A percentile compares a stretch with the other conserved stretches of the same genome.
phyloP scores from a whole-genome alignment of 2,113 vertebrate species.

The Myanophis thanlyinensis region DNA sequence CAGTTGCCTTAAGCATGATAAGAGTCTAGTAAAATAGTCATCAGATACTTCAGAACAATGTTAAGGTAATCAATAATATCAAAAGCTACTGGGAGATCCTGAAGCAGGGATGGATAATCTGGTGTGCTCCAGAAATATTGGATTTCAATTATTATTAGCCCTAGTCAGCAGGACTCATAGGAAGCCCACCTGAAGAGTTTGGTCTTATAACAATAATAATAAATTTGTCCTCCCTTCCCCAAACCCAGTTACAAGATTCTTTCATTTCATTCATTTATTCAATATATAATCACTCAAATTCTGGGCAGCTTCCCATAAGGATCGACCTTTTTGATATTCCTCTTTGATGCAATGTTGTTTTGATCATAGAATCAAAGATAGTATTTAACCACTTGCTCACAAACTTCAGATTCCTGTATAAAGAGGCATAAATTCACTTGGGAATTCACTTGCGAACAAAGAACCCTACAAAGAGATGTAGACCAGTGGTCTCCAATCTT shows the following conservation, averaged over 20 bases:
- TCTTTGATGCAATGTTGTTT: background rate
- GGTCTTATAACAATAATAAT: background rate
- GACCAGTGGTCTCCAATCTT: background rate
- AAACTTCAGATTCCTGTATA: background rate
- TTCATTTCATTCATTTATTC: background rate
- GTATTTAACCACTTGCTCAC: background rate
- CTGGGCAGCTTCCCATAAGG: no score
- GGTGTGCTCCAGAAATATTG: background rate
- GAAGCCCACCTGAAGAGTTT: background rate
- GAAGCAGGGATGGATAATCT: background rate
- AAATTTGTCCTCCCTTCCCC: background rate
- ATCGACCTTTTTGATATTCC: background rate
- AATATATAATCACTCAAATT: background rate
- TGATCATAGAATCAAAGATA: background rate
- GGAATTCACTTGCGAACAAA: background rate
- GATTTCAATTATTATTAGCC: background rate
- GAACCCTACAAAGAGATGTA: background rate
- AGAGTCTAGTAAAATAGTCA: background rate
- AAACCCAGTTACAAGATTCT: background rate
- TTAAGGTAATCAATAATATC: background rate
- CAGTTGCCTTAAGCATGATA: background rate
- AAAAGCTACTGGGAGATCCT: background rate
- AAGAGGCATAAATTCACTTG: background rate
- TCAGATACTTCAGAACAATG: background rate
- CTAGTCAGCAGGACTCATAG: background rate